phyloP scores from a whole-genome alignment of 2,888 invertebrate genomes.

The Octonoba sinensis region DNA sequence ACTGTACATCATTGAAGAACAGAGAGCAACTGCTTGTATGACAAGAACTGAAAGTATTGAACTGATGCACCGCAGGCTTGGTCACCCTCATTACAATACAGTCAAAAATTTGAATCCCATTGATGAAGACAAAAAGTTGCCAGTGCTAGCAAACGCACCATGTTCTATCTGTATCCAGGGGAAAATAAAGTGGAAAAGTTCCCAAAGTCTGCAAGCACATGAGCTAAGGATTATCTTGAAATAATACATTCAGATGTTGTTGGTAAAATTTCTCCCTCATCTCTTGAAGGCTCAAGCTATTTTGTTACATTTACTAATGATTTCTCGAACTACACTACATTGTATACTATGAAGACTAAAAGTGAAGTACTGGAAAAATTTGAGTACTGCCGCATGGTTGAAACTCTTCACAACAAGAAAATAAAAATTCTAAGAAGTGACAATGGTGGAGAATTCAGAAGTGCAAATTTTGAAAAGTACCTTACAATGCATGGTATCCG shows the following conservation, averaged over 20 bases:
- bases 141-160: not conserved
- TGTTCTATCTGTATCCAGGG: slow-evolving; percentile 7
- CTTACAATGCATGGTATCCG: slow-evolving; percentile 3
- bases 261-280: slow-evolving; percentile 28
- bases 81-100: slow-evolving; percentile 16
- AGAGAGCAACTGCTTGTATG: not conserved
- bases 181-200: slow-evolving; percentile 24
- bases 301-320: slow-evolving; percentile 22
- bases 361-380: slow-evolving; percentile 19
- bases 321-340: slow-evolving; percentile 5
- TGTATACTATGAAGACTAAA: slow-evolving; percentile 14
- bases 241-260: slow-evolving; percentile 31
- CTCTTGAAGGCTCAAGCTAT: slow-evolving; percentile 17
- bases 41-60: slow-evolving; percentile 9
- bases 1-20: slow-evolving; percentile 27
- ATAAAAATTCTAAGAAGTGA: not conserved
- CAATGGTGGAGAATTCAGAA: slow-evolving; percentile 10
- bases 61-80: slow-evolving; percentile 13
- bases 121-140: not conserved
- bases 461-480: not conserved
- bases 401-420: slow-evolving; percentile 14
- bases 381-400: slow-evolving; percentile 12
- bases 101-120: not conserved
- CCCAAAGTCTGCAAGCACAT: slow-evolving; percentile 6
- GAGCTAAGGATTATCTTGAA: slow-evolving; percentile 23